phyloP scores from a whole-genome alignment of 2,888 invertebrate genomes.

The Synergus japonicus region DNA sequence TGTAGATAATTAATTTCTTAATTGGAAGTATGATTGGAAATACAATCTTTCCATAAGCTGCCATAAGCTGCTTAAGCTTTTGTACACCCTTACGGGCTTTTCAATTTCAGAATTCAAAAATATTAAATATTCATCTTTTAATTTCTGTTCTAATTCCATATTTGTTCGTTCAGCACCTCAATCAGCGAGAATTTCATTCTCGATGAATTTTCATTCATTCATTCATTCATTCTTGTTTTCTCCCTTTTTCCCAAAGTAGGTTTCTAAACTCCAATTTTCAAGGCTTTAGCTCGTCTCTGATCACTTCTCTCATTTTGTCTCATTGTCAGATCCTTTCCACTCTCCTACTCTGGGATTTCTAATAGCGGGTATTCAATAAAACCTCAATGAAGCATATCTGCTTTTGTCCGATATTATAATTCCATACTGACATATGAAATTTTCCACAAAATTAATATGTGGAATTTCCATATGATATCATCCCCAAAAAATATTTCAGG shows the following conservation, averaged over 20 bases:
- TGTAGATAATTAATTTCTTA: conserved; percentile 11
- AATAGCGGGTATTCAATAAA: conserved; percentile 8
- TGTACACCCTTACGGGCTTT: background rate
- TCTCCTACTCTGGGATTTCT: background rate
- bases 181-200: no score
- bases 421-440: no score
- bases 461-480: background rate
- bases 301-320: background rate
- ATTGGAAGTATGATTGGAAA: background rate
- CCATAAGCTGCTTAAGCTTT: background rate
- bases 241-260: no score
- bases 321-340: background rate
- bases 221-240: no score
- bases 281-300: background rate
- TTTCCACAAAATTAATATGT: no score
- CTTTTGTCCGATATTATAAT: no score
- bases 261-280: background rate
- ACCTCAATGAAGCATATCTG: background rate
- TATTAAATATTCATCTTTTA: background rate
- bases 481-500: no score
- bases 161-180: no score
- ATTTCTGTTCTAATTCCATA: no score
- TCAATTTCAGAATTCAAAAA: background rate
- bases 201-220: no score
- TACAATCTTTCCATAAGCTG: background rate